Percentiles rank a stretch among this genome's conserved stretches.
These are phyloP conservation scores for Larimichthys crocea DNA, from an alignment of 2,113 vertebrate genomes.

Conservation along the genomic window DNA sequence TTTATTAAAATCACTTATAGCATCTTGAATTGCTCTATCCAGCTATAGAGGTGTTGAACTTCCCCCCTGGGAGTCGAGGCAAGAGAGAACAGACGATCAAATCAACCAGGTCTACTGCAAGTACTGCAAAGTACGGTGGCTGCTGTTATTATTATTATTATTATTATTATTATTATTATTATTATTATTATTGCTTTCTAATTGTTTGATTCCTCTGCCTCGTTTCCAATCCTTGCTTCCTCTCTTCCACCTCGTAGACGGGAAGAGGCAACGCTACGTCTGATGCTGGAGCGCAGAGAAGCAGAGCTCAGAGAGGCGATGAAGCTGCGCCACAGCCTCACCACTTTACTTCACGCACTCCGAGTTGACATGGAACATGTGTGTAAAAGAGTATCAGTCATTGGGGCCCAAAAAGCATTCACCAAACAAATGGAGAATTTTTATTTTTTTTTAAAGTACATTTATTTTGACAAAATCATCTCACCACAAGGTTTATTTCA, in stretches of 20 bases:
- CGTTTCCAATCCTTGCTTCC: background rate
- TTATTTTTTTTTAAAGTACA: no score
- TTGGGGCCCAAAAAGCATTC: background rate
- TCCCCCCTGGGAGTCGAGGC: conserved; percentile 47
- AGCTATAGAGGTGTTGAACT: conserved; percentile 83
- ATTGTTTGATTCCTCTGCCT: no score
- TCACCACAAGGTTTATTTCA: background rate
- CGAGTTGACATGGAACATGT: conserved; percentile 79
- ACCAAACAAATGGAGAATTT: background rate
- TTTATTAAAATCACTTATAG: background rate
- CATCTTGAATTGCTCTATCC: background rate
- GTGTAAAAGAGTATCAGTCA: background rate
- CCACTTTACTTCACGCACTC: conserved; percentile 76
- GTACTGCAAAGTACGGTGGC: conserved; percentile 61
- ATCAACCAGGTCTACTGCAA: conserved; percentile 45
- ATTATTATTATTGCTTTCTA: background rate
- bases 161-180: no score
- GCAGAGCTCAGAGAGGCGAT: conserved; percentile 82
- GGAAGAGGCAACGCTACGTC: conserved; percentile 72
- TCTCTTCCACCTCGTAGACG: conserved; percentile 50
- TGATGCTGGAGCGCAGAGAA: conserved; percentile 82
- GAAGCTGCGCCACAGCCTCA: conserved; percentile 80
- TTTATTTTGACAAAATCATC: no score
- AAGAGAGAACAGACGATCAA: conserved; percentile 48
- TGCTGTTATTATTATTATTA: no score